These are phyloP conservation scores for Styela plicata DNA, from an alignment of 23 tunicate species.

Conservation along the genomic window DNA sequence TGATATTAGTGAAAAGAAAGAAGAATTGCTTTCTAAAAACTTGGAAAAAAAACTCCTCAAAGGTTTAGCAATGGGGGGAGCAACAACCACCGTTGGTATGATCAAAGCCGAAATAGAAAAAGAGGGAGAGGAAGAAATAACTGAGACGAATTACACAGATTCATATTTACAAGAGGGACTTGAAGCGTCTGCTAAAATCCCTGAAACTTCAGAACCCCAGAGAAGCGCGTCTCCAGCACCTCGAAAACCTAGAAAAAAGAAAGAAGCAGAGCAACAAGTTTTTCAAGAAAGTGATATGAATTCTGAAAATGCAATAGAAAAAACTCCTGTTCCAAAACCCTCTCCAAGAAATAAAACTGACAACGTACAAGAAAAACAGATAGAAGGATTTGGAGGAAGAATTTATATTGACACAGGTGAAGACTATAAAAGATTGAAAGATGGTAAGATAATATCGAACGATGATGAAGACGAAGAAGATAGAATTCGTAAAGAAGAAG, in stretches of 20 bases:
- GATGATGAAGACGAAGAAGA: constrained; percentile 22
- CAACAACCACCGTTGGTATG: not conserved
- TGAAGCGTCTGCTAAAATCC: not conserved
- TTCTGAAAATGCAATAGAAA: not conserved
- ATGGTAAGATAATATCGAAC: not conserved
- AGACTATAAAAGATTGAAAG: not conserved
- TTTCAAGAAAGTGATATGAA: no score
- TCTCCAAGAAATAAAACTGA: not conserved
- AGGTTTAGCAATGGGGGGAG: not conserved
- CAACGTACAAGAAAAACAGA: not conserved
- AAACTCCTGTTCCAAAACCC: constrained; percentile 1
- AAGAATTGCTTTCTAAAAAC: not conserved
- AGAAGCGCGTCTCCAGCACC: not conserved
- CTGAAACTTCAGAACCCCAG: not conserved
- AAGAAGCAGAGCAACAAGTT: no score
- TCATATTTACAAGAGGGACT: not conserved
- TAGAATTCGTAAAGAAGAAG: not conserved
- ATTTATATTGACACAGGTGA: constrained; percentile 17
- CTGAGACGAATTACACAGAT: not conserved
- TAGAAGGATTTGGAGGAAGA: constrained; percentile 30
- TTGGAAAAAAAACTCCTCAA: constrained; percentile 2
- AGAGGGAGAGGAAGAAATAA: not conserved
- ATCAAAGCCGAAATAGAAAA: constrained; percentile 1
- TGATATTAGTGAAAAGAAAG: constrained; percentile 9
- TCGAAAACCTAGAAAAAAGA: not conserved